A percentile compares a stretch with the other conserved stretches of the same genome.
Conservation (phyloP, 1,140 invertebrate species). For the Pseudomyrmex dendroicus region DNA sequence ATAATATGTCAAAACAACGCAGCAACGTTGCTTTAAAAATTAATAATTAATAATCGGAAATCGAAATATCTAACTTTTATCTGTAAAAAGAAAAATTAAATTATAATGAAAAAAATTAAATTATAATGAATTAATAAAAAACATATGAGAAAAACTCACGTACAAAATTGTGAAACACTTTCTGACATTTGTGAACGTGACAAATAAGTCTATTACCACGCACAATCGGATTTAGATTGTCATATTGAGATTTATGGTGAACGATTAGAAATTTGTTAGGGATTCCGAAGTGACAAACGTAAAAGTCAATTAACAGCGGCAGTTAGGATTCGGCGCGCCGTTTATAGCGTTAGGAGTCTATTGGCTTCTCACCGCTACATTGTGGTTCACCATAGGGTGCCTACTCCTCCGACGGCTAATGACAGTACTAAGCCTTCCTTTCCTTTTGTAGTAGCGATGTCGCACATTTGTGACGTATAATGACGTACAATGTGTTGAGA, state of each 20-base stretch:
- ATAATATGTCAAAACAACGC: background rate
- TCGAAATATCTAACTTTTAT: background rate
- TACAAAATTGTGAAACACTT: background rate
- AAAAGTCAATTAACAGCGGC: slow-evolving; percentile 63
- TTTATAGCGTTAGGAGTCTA: slow-evolving; percentile 60
- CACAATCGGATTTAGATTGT: background rate
- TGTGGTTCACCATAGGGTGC: slow-evolving; percentile 73
- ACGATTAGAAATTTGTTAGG: slow-evolving; percentile 21
- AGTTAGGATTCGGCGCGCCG: slow-evolving; percentile 39
- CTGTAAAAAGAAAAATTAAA: background rate
- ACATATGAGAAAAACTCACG: background rate
- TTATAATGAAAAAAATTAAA: background rate
- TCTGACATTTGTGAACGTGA: background rate
- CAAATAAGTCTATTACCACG: background rate
- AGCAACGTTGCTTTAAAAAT: background rate
- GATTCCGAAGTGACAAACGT: slow-evolving; percentile 40
- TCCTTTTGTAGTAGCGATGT: slow-evolving; percentile 48
- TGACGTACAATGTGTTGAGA: slow-evolving; percentile 61
- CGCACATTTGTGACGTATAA: slow-evolving; percentile 69
- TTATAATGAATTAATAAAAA: too few relatives aligned
- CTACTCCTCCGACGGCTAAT: slow-evolving; percentile 76
- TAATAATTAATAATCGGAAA: background rate
- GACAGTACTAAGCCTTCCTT: slow-evolving; percentile 73
- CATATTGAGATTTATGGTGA: background rate
- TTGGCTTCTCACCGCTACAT: slow-evolving; percentile 62